Base-by-base conservation (phyloP, 2,888 invertebrate genomes). In the Carpatolechia fugitivella region DNA sequence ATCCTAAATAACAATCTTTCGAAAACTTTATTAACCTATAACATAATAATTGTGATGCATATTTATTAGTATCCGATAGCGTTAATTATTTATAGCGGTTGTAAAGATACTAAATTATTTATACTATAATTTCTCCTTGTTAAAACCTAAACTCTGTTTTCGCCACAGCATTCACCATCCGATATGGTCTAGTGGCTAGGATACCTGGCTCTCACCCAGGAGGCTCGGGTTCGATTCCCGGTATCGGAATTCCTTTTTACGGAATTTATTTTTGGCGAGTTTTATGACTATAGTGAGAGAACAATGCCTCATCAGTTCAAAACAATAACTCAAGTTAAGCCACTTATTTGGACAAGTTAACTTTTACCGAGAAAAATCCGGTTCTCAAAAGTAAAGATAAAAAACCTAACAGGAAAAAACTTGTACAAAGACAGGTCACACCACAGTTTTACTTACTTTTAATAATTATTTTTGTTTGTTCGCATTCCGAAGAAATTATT, bases 151-250 rank as follows among this genome's bases (percentile, higher is more conserved):
- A 24, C 24, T 24, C 24, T 24, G 6, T 24, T 24, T 24, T 24
- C 24, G 24, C 24, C 6, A 3, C 6, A 6, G 6, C 6, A 24
- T 6, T 3, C 24, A 24, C 3, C 1, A 77, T 91, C 91, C 91
- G 90, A 88, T 91, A 91, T 91, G 90, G 91, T 91, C 91, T 91
- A 91, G 91, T 91, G 91, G 91, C 87, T 91, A 91, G 91, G 91
- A 91, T 91, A 91, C 86, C 91, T 91, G 91, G 91, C 82, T 91
- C 82, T 91, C 91, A 91, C 89, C 90, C 90, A 90, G 90, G 87
- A 91, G 91, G 91, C 91, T 89, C 91, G 91, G 91, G 91, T 91
- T 91, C 91, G 91, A 91, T 91, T 91, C 91, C 91, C 91, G 91
- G 91, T 91, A 91, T 87, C 89, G 91, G 91, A 92, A 88, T 57